Percentiles rank a stretch among this genome's conserved stretches.
phyloP scores from a whole-genome alignment of 2,797 vertebrate genomes.

The Micrastur ruficollis region DNA sequence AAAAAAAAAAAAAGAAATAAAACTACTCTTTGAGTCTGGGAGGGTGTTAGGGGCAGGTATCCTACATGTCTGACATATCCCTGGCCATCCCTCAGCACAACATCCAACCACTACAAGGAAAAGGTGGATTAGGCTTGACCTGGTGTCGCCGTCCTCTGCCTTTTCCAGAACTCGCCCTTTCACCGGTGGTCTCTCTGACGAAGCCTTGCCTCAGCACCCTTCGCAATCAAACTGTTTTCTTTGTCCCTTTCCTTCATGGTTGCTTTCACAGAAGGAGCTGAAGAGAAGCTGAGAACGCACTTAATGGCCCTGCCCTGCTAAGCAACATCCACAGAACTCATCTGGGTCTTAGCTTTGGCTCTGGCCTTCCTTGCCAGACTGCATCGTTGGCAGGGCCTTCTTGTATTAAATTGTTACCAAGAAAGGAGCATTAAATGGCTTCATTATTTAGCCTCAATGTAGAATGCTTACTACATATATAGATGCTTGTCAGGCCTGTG shows the following conservation, averaged over 20 bases:
- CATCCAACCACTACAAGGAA: background rate
- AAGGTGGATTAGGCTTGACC: background rate
- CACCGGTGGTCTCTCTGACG: rapidly evolving
- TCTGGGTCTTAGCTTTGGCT: background rate
- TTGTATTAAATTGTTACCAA: background rate
- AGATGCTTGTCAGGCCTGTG: background rate
- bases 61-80: background rate
- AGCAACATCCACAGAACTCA: background rate
- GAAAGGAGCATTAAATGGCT: background rate
- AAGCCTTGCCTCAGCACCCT: background rate
- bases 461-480: background rate
- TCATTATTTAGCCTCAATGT: background rate
- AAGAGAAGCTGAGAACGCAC: background rate
- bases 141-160: background rate
- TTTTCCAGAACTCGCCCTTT: background rate
- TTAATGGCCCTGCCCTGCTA: background rate
- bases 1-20: background rate
- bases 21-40: background rate
- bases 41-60: background rate
- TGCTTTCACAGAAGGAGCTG: background rate
- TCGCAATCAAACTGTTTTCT: background rate
- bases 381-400: background rate
- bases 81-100: background rate
- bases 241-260: background rate
- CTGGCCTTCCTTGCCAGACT: background rate